Evolutionary conservation across 2,797 vertebrate species (phyloP), one percentile per base, ranked within the genome.

Genomic region (Acanthiza pusilla): DNA sequence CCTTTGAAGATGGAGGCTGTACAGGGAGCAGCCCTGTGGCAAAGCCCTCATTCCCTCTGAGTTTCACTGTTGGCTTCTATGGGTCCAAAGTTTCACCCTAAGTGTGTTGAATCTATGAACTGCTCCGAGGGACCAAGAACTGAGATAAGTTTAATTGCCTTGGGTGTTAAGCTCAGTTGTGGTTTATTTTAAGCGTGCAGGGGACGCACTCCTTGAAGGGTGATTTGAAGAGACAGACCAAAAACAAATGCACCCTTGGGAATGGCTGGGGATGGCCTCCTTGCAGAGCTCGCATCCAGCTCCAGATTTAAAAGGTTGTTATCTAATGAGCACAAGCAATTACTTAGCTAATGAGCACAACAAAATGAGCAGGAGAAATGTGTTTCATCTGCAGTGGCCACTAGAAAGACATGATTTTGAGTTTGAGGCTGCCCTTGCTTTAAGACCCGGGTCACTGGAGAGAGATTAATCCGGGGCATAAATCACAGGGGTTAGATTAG

Each of bases 401-500:
- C 74, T 94, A 36, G 88, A 62, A 93, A 74, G 83, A 87, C 23
- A 19, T 19, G 71, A 36, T 65, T 95, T 91, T 91, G 91, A 91
- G 77, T 74, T 95, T 87, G 83, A 77, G 86, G 54, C 80, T 91
- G 90, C 71, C 78, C 71, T 94, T 87, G 61, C 80, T 88, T 80
- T 93, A 85, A 82, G 57, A 92, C 47, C 23, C 0, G 4, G 43
- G 68, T 89, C 74, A 92, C 40, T 0, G 0, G 67, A 71, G 80
- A 23, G 80, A 92, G 90, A 93, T 94, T 96, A 94, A 94, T 87
- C 71, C 91, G 77, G 63, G 50, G 54, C 74, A 67, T 94, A 96
- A 94, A 95, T 97, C 88, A 93, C 74, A 90, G 86, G 55, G 71
- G 50, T 91, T 95, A 94, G 83, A 93, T 94, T 91, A 94, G 89